These are phyloP conservation scores for Anas acuta DNA, from an alignment of 2,797 vertebrate genomes.

Conservation along the genomic window DNA sequence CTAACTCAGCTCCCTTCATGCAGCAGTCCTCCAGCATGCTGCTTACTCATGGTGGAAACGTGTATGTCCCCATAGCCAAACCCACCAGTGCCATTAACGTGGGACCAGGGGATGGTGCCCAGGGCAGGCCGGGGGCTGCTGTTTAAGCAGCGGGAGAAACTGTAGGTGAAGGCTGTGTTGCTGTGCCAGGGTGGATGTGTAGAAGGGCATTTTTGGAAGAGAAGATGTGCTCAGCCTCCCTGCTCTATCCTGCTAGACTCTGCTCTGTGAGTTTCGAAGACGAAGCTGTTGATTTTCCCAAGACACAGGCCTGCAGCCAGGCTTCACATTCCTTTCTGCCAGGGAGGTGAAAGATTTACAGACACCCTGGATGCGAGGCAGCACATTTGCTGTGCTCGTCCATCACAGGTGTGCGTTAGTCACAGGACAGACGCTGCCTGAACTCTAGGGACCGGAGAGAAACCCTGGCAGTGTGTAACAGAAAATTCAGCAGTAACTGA, in stretches of 20 bases:
- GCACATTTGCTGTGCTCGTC: background rate
- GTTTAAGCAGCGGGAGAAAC: background rate
- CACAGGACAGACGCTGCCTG: background rate
- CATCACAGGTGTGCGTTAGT: background rate
- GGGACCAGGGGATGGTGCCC: background rate
- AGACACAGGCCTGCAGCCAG: background rate
- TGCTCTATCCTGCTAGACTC: background rate
- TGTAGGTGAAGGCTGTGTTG: background rate
- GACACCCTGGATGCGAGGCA: background rate
- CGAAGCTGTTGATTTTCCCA: background rate
- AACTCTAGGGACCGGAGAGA: background rate
- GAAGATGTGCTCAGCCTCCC: background rate
- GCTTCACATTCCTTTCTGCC: background rate
- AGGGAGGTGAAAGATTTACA: background rate
- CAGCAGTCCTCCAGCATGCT: background rate
- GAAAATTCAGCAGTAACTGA: background rate
- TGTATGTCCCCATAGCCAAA: background rate
- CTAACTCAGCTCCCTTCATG: background rate
- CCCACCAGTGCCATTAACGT: background rate
- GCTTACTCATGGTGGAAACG: background rate
- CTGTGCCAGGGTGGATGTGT: background rate
- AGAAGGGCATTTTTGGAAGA: background rate
- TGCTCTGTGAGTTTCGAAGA: background rate
- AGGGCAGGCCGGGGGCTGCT: background rate
- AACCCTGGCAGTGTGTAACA: background rate